Evolutionary conservation across 2,888 invertebrate genomes (phyloP), one percentile per base, ranked within the genome.

Genomic region (Leptopilina syphax): DNA sequence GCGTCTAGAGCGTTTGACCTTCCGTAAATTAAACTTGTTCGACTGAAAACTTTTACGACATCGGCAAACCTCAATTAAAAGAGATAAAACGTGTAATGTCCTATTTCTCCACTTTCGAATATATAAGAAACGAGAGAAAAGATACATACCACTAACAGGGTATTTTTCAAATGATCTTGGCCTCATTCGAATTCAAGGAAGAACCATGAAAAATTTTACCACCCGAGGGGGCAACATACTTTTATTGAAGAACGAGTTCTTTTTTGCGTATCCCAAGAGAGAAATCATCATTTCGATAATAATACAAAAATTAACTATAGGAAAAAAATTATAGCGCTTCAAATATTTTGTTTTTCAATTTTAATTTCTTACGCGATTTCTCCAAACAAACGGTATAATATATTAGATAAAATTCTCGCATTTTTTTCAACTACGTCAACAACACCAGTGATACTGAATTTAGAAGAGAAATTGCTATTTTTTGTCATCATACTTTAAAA

Each of bases 41-140:
- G 73, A 57, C 54, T 73, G 73, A 73, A 44, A 73, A 73, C 73
- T 73, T 63, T 68, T 73, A 70, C 70, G 54, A 70, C 34, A 9
- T 41, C 57, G 34, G 34, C 57, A 73, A 73, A 57, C 34, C 34
- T 57, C 54, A 34, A n/a, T 57, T 63, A 63, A 34, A 73, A 73
- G 73, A 57, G 34, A 73, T 54, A 70, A 70, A 60, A 70, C 50
- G 13, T 54, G 54, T 13, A 54, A 24, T 27, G 50, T 27, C 73
- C 57, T 34, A 41, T 73, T 73, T 73, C 54, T 73, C 34, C 57
- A 57, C 73, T 57, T 67, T 67, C 67, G 44, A 54, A 18, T n/a
- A 50, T 50, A 50, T 3, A 50, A 50, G 50, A 9, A 57, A 73
- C 67, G 10, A 34, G 18, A 18, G 18, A 18, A 18, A 34, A 65